Percentiles rank a stretch among this genome's conserved stretches.
These are phyloP conservation scores for Zophobas morio DNA, from an alignment of 1,140 invertebrate genomes.

Conservation along the genomic window DNA sequence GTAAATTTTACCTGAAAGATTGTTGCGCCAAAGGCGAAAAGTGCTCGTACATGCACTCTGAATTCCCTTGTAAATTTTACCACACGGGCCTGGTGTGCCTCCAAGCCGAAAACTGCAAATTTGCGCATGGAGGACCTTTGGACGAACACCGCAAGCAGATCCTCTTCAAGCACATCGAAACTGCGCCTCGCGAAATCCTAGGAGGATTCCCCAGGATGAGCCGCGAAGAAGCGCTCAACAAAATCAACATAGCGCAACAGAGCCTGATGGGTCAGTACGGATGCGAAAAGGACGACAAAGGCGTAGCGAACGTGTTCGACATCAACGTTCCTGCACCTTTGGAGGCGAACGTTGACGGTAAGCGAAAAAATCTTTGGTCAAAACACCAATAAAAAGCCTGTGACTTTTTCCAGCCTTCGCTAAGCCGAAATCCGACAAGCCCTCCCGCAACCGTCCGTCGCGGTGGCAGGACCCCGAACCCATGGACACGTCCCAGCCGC, in stretches of 20 bases:
- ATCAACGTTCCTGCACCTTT: slow-evolving; percentile 70
- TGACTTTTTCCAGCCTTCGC: slow-evolving; percentile 8
- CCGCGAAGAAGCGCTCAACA: slow-evolving; percentile 80
- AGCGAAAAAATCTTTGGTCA: too few relatives aligned
- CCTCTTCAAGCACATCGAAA: slow-evolving; percentile 84
- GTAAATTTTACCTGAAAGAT: slow-evolving; percentile 97
- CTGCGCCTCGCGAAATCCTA: slow-evolving; percentile 90
- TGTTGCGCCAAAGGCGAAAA: slow-evolving; percentile 96
- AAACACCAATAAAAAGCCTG: neutral
- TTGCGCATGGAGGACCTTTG: slow-evolving; percentile 90
- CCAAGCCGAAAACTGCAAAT: slow-evolving; percentile 89
- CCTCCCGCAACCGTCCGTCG: slow-evolving; percentile 73
- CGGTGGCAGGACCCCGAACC: slow-evolving; percentile 72
- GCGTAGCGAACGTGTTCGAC: slow-evolving; percentile 73
- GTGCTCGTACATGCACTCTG: slow-evolving; percentile 96
- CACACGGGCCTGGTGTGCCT: slow-evolving; percentile 92
- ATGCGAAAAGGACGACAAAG: slow-evolving; percentile 61
- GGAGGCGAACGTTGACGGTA: slow-evolving; percentile 59
- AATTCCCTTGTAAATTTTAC: slow-evolving; percentile 98
- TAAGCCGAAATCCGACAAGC: slow-evolving; percentile 66
- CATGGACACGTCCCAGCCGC: neutral
- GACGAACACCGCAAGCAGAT: slow-evolving; percentile 73
- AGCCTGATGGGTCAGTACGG: slow-evolving; percentile 74
- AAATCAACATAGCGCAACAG: slow-evolving; percentile 80
- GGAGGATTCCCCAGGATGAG: slow-evolving; percentile 88